These are phyloP conservation scores for Epinotia nisella DNA, from an alignment of 2,888 invertebrate genomes.

Conservation along the genomic window DNA sequence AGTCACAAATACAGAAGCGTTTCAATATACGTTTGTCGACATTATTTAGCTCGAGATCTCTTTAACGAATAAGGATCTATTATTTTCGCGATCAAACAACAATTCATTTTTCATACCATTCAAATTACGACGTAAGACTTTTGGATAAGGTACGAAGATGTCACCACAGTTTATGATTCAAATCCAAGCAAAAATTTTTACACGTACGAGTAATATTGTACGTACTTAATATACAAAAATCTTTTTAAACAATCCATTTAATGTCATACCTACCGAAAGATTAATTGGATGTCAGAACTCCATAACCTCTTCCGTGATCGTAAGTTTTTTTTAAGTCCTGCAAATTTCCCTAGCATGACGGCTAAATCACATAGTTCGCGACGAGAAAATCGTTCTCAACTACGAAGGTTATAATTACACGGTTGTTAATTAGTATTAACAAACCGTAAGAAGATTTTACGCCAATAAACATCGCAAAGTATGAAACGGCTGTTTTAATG, in stretches of 20 bases:
- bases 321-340: constrained; percentile 26
- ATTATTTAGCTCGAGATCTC: too few relatives aligned
- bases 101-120: too few relatives aligned
- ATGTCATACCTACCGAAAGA: constrained; percentile 15
- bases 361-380: constrained; percentile 66
- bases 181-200: too few relatives aligned
- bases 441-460: constrained; percentile 70
- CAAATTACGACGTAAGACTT: too few relatives aligned
- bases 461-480: constrained; percentile 64
- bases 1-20: too few relatives aligned
- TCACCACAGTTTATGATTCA: too few relatives aligned
- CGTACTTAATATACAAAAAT: too few relatives aligned
- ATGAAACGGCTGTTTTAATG: constrained; percentile 46
- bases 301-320: constrained; percentile 18
- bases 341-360: constrained; percentile 41
- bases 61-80: too few relatives aligned
- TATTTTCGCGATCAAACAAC: too few relatives aligned
- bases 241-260: neutral
- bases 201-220: too few relatives aligned
- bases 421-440: constrained; percentile 74
- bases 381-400: constrained; percentile 67
- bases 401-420: constrained; percentile 71
- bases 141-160: too few relatives aligned
- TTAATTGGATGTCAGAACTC: constrained; percentile 32
- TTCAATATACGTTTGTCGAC: too few relatives aligned